phyloP scores from a whole-genome alignment of 2,888 invertebrate genomes.

The Aphodius granarius region DNA sequence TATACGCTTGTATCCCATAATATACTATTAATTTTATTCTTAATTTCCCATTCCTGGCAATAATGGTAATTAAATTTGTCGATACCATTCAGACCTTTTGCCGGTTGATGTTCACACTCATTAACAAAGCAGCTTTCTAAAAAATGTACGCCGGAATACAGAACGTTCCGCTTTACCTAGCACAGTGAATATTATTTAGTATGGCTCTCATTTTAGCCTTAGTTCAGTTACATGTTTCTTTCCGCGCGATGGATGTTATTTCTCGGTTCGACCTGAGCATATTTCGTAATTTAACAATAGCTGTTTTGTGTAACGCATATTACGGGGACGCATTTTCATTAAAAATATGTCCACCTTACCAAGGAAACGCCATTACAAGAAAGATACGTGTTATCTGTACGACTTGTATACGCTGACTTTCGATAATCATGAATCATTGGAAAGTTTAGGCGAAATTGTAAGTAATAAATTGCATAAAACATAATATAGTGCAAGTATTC shows the following conservation, averaged over 20 bases:
- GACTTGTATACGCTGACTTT: slow-evolving; percentile 86
- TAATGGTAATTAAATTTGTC: no score
- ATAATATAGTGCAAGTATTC: no score
- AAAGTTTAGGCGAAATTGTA: slow-evolving; percentile 69
- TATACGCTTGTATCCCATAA: no score
- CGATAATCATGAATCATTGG: slow-evolving; percentile 77
- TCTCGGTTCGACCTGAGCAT: neutral
- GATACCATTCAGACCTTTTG: no score
- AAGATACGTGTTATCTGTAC: slow-evolving; percentile 79
- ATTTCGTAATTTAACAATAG: neutral
- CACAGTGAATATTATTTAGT: neutral
- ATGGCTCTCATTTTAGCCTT: neutral
- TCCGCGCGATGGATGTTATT: neutral
- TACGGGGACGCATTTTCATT: neutral
- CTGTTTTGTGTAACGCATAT: neutral
- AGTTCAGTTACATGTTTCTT: neutral
- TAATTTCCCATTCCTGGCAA: no score
- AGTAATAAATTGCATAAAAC: slow-evolving; percentile 47
- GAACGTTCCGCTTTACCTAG: neutral
- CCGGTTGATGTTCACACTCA: no score
- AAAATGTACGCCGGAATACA: neutral
- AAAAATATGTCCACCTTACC: slow-evolving; percentile 49
- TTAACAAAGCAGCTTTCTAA: neutral
- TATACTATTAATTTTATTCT: no score
- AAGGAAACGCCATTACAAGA: slow-evolving; percentile 77